These are phyloP conservation scores for Setophaga coronata DNA, from an alignment of 2,113 vertebrate genomes.

Conservation along the genomic window DNA sequence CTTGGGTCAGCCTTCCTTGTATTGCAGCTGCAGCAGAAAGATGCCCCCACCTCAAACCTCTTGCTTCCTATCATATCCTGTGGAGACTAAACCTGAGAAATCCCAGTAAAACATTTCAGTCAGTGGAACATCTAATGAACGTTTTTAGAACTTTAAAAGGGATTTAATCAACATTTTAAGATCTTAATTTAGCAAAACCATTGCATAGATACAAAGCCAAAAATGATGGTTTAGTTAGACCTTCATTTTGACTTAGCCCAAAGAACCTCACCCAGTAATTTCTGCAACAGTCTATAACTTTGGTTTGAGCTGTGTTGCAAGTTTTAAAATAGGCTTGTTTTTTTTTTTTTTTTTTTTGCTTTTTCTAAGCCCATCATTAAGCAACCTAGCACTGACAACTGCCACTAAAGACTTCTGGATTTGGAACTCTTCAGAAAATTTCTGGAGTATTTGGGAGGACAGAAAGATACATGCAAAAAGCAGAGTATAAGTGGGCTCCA, in stretches of 20 bases:
- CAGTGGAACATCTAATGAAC: background rate
- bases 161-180: background rate
- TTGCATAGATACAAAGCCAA: background rate
- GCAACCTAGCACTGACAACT: background rate
- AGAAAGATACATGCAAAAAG: background rate
- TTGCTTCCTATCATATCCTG: background rate
- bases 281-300: slow-evolving; percentile 54
- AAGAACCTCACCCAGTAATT: slow-evolving; percentile 63
- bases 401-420: background rate
- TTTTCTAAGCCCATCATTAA: slow-evolving; percentile 29
- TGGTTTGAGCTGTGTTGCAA: background rate
- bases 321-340: slow-evolving; percentile 10
- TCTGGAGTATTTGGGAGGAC: background rate
- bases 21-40: background rate
- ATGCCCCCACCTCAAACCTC: accelerated
- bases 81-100: background rate
- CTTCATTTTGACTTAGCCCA: slow-evolving; percentile 4
- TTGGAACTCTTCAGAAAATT: background rate
- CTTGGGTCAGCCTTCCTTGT: background rate
- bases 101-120: background rate
- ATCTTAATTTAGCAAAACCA: slow-evolving; percentile 46
- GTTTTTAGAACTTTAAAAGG: background rate
- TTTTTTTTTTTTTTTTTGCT: background rate
- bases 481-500: background rate
- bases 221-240: background rate